Base-by-base conservation (phyloP, 1,140 invertebrate genomes). In the Pomacea maculata region DNA sequence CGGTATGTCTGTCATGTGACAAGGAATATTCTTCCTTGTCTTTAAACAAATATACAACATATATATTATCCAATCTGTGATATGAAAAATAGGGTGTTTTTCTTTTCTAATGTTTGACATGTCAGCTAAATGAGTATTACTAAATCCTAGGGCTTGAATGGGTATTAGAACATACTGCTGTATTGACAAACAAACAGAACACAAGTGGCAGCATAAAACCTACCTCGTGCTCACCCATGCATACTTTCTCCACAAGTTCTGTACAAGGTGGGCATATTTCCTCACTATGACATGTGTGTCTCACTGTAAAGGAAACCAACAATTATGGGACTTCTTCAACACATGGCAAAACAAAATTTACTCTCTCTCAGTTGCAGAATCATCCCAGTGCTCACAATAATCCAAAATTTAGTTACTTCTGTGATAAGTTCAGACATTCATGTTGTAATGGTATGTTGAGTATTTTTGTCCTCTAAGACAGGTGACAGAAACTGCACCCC, bases 181-280 rank as follows among this genome's bases (percentile, higher is more conserved):
- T 70, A 63, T 68, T 65, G 45, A 29, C 45, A 29, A 25, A 64
- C 25, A 78, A 78, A 77, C 57, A 67, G 65, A 68, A 55, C 17
- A 79, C 21, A 75, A 29, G 2, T 55, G 61, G 52, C 17, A 45
- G 61, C 10, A 25, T 71, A 75, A 64, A 78, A 84, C 89, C 83
- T 82, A 95, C 94, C 92, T 98, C 97, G 90, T 99, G 97, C 21
- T 94, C 92, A 4, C 98, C 97, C 88, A 96, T 94, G 89, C 97
- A 99, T 92, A 94, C 95, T 89, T 96, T 96, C 80, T 95, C 94
- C 25, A 96, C 96, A 55, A 99, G 93, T 70, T 96, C 94, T 45
- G 96, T 95, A 92, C 98, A 99, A 10, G 97, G 97, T n/a, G 98
- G 97, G 91, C 98, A 99, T 61, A 83, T 79, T 0, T 93, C 89